Conservation (phyloP, 1,140 invertebrate genomes). For the Laodelphax striatellus region DNA sequence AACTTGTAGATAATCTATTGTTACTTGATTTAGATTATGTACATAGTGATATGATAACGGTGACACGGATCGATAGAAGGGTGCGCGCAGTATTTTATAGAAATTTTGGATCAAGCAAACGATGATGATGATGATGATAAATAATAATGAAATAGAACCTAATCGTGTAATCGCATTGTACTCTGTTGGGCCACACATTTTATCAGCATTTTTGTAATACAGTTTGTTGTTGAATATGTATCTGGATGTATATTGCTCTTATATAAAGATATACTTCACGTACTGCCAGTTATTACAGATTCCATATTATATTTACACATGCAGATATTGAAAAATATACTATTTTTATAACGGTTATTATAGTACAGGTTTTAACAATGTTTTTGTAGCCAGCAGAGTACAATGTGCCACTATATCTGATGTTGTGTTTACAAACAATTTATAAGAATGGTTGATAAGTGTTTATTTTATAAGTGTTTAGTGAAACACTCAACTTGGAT, state of each 20-base stretch:
- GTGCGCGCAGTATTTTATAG: background rate
- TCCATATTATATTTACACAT: background rate
- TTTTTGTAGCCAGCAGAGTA: background rate
- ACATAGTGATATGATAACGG: no score
- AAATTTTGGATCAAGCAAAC: background rate
- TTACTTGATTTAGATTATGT: no score
- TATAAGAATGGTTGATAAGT: background rate
- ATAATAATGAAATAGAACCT: no score
- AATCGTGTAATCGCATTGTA: background rate
- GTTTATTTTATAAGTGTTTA: background rate
- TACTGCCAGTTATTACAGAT: conserved; percentile 3
- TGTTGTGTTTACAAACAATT: background rate
- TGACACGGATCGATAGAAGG: no score
- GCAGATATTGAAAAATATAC: background rate
- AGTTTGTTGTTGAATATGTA: background rate
- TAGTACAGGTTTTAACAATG: background rate
- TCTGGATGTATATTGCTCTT: background rate
- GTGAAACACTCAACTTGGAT: background rate
- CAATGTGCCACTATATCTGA: background rate
- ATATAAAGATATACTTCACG: background rate
- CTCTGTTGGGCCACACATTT: background rate
- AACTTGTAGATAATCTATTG: no score
- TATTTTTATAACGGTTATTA: background rate
- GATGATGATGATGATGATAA: no score
- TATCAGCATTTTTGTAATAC: background rate